Evolutionary conservation across 2,797 vertebrate species (phyloP), one percentile per base, ranked within the genome.

Genomic region (Lutjanus campechanus): DNA sequence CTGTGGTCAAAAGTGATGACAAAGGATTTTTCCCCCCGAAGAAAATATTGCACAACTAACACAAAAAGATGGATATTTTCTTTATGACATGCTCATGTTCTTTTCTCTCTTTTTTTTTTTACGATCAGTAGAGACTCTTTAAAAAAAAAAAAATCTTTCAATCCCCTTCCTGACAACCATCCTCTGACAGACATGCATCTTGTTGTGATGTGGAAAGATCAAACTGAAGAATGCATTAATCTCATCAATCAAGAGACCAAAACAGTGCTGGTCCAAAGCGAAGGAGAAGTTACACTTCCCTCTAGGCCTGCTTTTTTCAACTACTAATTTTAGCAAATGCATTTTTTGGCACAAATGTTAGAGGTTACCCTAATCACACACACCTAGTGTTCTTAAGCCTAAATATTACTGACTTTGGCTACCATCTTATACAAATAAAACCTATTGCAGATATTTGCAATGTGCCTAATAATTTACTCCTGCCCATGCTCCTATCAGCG

Each of bases 31-130:
- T 81, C 54, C 22, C 43, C 41, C 63, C 74, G 62, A 80, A 84
- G 41, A 93, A 93, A 92, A 93, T 95, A 96, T 96, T 96, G 95
- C 95, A 96, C 95, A 93, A 93, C 88, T 91, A 93, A 92, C 82
- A 90, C 84, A 90, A 89, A 91, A 89, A 81, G 54, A 86, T 88
- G 81, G 76, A 65, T 76, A 77, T 87, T 76, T 85, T 90, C 55
- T 81, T 86, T 67, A 91, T 83, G 84, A 83, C 88, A 93, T 93
- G 91, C 88, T 90, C 12, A 44, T 63, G 74, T 79, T 85, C 61
- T 75, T 82, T 76, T 84, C 3, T 82, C 76, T 84, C 3, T n/a
- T 74, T 74, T 76, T 76, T 59, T 60, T 55, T 71, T 64, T 68
- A 84, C 46, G 9, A 54, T 75, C 64, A 54, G 12, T 55, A 69